These are phyloP conservation scores for Choloepus hoffmanni DNA, from an alignment of 2,113 vertebrate genomes.

Conservation along the genomic window DNA sequence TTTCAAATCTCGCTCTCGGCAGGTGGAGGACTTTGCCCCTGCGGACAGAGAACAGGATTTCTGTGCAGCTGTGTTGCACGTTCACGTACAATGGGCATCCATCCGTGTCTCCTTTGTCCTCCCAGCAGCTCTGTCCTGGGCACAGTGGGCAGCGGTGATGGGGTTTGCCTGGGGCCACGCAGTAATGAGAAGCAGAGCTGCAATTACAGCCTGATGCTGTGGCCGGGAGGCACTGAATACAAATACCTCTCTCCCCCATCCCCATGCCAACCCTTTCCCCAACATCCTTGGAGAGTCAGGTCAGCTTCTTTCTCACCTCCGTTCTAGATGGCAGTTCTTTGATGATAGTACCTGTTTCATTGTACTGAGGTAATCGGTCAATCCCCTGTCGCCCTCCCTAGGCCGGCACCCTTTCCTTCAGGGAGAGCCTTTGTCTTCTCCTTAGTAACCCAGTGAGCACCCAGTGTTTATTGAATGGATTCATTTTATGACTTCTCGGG, in stretches of 20 bases:
- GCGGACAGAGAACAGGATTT: not conserved
- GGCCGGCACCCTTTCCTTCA: not conserved
- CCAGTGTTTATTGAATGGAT: not conserved
- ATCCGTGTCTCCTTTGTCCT: not conserved
- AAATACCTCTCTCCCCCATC: not conserved
- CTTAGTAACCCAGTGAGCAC: not conserved
- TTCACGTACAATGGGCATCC: accelerated
- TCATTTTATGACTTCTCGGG: not conserved
- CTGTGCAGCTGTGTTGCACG: not conserved
- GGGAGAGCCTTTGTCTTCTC: not conserved
- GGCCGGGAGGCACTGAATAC: too few relatives aligned
- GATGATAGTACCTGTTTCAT: not conserved
- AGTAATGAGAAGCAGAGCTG: not conserved
- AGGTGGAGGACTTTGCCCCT: not conserved
- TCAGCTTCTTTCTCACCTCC: not conserved
- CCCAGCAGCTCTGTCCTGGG: not conserved
- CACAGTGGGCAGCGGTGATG: not conserved
- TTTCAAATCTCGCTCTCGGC: not conserved
- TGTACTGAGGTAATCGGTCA: not conserved
- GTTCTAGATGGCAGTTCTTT: not conserved
- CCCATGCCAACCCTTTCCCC: not conserved
- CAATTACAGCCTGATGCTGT: not conserved
- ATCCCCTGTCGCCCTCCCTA: not conserved
- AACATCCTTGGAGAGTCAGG: not conserved
- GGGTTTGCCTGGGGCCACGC: not conserved